A percentile compares a stretch with the other conserved stretches of the same genome.
These are phyloP conservation scores for Gobio occitaniae DNA, from an alignment of 2,797 vertebrate genomes.

Conservation along the genomic window DNA sequence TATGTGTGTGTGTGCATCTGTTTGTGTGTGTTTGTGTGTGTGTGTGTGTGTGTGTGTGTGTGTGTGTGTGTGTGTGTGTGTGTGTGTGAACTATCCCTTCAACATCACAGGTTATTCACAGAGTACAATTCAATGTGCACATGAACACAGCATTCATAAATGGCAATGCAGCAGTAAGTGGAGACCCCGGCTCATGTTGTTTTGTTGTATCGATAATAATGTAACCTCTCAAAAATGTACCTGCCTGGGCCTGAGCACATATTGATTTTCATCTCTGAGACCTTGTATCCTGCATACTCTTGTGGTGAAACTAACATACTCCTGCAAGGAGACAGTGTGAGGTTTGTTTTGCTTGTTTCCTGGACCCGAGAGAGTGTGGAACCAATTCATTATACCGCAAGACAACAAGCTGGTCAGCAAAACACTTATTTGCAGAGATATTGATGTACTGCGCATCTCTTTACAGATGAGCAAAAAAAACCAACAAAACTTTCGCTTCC, in stretches of 20 bases:
- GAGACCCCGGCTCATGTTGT: constrained; percentile 24
- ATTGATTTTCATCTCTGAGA: constrained; percentile 32
- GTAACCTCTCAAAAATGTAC: constrained; percentile 11
- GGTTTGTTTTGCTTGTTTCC: constrained; percentile 18
- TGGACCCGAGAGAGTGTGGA: constrained; percentile 13
- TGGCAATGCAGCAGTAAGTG: constrained; percentile 26
- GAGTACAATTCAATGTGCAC: constrained; percentile 1
- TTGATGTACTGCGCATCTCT: background rate
- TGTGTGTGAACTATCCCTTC: background rate
- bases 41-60: background rate
- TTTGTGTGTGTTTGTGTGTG: background rate
- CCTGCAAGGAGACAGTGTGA: constrained; percentile 22
- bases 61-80: background rate
- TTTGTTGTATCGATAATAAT: constrained; percentile 35
- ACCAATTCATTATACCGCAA: constrained; percentile 27
- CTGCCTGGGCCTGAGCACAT: background rate
- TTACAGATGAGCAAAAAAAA: background rate
- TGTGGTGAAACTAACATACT: constrained; percentile 14
- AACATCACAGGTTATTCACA: background rate
- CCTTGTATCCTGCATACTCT: constrained; percentile 4
- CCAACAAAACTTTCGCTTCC: background rate
- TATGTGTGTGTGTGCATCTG: too few species aligned
- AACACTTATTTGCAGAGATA: constrained; percentile 33
- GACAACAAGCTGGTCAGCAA: constrained; percentile 22
- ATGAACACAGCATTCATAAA: constrained; percentile 13